These are phyloP conservation scores for Apus apus DNA, from an alignment of 2,113 vertebrate genomes.

Conservation along the genomic window DNA sequence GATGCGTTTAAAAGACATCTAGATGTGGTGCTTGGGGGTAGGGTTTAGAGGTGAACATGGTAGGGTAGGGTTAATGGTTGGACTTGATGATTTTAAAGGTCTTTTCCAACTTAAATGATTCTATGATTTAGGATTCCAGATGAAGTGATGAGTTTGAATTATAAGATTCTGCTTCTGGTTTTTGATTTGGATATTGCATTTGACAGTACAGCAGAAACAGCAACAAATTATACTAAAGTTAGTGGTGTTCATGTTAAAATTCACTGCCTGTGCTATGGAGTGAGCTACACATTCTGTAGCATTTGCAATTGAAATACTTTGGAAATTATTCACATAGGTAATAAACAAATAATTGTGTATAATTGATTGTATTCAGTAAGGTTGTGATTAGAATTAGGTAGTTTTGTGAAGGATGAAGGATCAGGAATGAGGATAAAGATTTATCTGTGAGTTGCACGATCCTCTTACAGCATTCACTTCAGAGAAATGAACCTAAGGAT, in stretches of 20 bases:
- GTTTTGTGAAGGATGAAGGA: not conserved
- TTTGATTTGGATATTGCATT: not conserved
- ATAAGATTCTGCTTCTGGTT: not conserved
- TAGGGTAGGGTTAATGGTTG: no score
- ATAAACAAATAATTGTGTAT: not conserved
- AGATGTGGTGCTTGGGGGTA: no score
- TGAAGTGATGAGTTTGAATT: not conserved
- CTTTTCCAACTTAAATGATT: no score
- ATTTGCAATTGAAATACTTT: not conserved
- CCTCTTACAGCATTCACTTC: not conserved
- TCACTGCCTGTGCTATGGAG: not conserved
- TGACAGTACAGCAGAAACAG: not conserved
- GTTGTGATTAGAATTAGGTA: not conserved
- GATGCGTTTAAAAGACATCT: no score
- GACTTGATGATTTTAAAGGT: no score
- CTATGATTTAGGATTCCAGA: not conserved
- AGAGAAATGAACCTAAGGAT: not conserved
- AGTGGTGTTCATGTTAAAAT: not conserved
- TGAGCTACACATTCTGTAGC: not conserved
- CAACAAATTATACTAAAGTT: accelerated
- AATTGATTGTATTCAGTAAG: not conserved
- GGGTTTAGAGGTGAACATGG: no score
- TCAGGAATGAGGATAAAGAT: not conserved
- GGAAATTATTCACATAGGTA: not conserved
- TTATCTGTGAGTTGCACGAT: not conserved